Percentiles rank a stretch among this genome's conserved stretches.
These are phyloP conservation scores for Amphiprion percula DNA, from an alignment of 2,113 vertebrate genomes.

Conservation along the genomic window DNA sequence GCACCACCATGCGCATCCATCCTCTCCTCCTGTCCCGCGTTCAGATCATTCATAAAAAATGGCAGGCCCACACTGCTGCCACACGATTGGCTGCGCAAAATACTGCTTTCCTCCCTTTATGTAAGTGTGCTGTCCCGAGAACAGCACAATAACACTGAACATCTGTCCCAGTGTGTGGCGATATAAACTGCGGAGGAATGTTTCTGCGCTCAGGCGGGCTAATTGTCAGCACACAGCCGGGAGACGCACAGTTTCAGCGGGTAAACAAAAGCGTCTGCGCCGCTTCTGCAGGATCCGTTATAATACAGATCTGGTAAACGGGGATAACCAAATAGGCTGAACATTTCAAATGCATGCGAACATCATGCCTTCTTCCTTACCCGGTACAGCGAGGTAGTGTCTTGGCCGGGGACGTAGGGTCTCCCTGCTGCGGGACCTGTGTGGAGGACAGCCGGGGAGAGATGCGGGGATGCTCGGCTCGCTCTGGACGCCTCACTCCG, in stretches of 20 bases:
- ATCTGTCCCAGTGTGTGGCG: background rate
- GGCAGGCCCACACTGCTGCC: constrained; percentile 27
- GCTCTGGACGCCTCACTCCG: constrained; percentile 36
- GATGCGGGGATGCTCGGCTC: constrained; percentile 55
- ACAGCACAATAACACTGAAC: background rate
- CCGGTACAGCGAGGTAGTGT: constrained; percentile 47
- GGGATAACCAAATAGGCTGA: background rate
- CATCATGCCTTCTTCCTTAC: constrained; percentile 68
- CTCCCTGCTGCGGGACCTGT: constrained; percentile 56
- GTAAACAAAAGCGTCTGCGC: constrained; percentile 40
- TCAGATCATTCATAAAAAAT: constrained; percentile 72
- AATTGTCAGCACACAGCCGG: constrained; percentile 21
- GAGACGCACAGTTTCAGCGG: constrained; percentile 18
- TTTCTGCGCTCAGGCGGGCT: background rate
- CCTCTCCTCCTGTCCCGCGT: constrained; percentile 46
- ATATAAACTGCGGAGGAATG: constrained; percentile 13
- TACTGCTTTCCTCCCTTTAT: background rate
- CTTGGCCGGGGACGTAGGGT: constrained; percentile 5
- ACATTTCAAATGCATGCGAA: background rate
- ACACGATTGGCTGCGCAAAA: constrained; percentile 9
- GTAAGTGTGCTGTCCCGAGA: background rate
- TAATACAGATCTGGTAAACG: background rate
- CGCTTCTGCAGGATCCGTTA: constrained; percentile 2
- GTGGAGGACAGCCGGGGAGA: constrained; percentile 51
- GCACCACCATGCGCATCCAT: constrained; percentile 41